phyloP scores from a whole-genome alignment of 2,888 invertebrate species.

The Andrena minutula region DNA sequence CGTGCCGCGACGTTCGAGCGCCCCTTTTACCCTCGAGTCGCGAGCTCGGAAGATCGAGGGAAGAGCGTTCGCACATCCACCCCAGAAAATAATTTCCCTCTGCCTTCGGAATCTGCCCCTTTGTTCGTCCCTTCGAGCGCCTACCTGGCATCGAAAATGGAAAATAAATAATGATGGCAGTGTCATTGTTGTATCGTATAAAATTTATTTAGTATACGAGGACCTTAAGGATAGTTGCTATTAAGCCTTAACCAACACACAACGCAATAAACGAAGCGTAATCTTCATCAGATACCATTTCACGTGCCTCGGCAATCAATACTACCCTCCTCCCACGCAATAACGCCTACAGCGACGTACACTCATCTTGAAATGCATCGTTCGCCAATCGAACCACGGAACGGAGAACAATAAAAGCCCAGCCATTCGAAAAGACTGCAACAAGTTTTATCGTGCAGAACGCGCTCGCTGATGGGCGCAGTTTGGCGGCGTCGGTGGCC shows the following conservation, averaged over 20 bases:
- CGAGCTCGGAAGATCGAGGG: background rate
- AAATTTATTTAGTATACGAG: too few relatives aligned
- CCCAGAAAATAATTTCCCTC: background rate
- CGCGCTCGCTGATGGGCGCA: slow-evolving; percentile 18
- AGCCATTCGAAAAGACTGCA: slow-evolving; percentile 14
- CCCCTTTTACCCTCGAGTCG: slow-evolving; percentile 13
- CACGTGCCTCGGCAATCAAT: too few relatives aligned
- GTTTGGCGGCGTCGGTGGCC: background rate
- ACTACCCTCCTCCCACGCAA: too few relatives aligned
- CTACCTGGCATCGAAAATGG: background rate
- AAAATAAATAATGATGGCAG: background rate
- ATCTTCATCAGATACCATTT: too few relatives aligned
- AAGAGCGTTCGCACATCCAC: background rate
- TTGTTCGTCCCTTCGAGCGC: too few relatives aligned
- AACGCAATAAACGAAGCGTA: too few relatives aligned
- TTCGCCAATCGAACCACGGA: background rate
- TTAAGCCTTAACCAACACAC: too few relatives aligned
- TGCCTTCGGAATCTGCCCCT: background rate
- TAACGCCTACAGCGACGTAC: background rate
- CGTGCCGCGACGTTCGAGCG: slow-evolving; percentile 30
- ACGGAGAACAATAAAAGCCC: slow-evolving; percentile 21
- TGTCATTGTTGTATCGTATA: background rate
- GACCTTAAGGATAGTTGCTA: too few relatives aligned
- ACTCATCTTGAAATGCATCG: background rate
- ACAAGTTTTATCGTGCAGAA: slow-evolving; percentile 53